A percentile compares a stretch with the other conserved stretches of the same genome.
Evolutionary conservation across 1,140 invertebrate genomes (phyloP).

Genomic region (Macrostomum lignano): DNA sequence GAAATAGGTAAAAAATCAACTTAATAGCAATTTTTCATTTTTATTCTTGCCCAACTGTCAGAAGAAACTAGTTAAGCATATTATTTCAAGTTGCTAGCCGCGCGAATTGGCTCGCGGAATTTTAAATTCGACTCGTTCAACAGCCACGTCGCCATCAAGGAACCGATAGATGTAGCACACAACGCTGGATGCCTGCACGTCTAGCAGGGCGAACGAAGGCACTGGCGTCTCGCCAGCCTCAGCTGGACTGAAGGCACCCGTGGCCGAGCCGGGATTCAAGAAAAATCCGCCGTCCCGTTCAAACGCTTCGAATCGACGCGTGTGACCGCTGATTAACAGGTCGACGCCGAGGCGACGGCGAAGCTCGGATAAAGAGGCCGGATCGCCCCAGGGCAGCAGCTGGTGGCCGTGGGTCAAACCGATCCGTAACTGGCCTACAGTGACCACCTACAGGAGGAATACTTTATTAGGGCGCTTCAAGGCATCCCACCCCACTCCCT

Average conservation of each 20-base stretch:
- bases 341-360: conserved; percentile 90
- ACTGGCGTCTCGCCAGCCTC: conserved; percentile 45
- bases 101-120: no score
- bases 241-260: conserved; percentile 73
- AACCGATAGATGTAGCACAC: conserved; percentile 94
- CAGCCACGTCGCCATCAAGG: conserved; percentile 84
- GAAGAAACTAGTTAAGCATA: no score
- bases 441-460: no score
- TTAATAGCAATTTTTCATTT: no score
- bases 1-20: no score
- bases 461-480: no score
- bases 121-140: conserved; percentile 69
- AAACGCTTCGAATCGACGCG: conserved; percentile 89
- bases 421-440: conserved; percentile 88
- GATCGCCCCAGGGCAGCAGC: conserved; percentile 83
- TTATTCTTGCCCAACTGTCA: no score
- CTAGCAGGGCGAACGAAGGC: conserved; percentile 96
- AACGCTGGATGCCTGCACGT: conserved; percentile 85
- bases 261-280: conserved; percentile 93
- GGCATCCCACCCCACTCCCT: no score
- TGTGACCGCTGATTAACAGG: conserved; percentile 89
- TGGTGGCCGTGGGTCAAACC: conserved; percentile 81
- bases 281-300: conserved; percentile 96
- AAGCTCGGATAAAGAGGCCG: conserved; percentile 59
- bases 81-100: no score